Conservation (phyloP, 2,113 vertebrate genomes). For the Ascaphus truei region DNA sequence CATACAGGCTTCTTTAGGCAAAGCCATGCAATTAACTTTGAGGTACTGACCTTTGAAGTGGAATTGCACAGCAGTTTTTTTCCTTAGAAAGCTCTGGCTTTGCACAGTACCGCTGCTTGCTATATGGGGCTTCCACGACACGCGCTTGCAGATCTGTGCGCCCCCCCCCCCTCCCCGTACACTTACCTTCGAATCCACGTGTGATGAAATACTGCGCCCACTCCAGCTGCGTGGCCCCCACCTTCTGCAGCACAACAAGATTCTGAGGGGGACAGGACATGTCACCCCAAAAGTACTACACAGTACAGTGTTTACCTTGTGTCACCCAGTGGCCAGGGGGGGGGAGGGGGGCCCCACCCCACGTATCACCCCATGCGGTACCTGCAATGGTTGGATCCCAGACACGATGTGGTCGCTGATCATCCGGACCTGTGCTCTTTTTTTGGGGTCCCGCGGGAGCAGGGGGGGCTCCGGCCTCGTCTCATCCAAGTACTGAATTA, state of each 20-base stretch:
- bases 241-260: slow-evolving; percentile 69
- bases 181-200: slow-evolving; percentile 80
- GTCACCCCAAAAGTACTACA: slow-evolving; percentile 35
- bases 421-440: slow-evolving; percentile 80
- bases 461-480: slow-evolving; percentile 74
- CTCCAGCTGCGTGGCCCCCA: slow-evolving; percentile 66
- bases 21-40: too few species aligned
- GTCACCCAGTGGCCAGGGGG: too few species aligned
- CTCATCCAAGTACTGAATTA: slow-evolving; percentile 93
- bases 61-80: too few species aligned
- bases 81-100: too few species aligned
- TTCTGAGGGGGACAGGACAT: slow-evolving; percentile 67
- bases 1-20: too few species aligned
- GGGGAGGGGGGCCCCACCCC: background rate
- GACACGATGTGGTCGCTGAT: slow-evolving; percentile 82
- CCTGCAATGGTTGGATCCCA: slow-evolving; percentile 93
- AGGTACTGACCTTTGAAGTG: too few species aligned
- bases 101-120: too few species aligned
- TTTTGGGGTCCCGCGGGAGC: slow-evolving; percentile 78
- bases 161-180: background rate
- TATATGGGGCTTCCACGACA: too few species aligned
- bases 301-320: too few species aligned
- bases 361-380: slow-evolving; percentile 39
- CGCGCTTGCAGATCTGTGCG: too few species aligned
- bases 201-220: slow-evolving; percentile 83